Conservation (phyloP, 2,797 vertebrate genomes). For the Acropternis orthonyx region DNA sequence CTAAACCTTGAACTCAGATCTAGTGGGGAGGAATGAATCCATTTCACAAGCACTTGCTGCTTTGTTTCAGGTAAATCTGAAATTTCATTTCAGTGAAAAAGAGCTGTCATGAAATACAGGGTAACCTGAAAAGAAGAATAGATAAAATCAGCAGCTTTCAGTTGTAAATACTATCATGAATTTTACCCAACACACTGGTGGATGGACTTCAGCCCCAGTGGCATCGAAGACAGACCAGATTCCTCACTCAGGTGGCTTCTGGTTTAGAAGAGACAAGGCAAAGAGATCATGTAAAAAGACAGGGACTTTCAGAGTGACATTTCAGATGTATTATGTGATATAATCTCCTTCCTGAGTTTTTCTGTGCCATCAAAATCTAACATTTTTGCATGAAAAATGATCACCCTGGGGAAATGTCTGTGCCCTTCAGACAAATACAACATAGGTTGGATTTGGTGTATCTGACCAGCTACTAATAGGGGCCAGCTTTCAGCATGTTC, state of each 20-base stretch:
- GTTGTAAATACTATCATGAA: background rate
- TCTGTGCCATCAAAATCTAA: background rate
- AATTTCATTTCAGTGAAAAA: background rate
- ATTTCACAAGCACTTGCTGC: background rate
- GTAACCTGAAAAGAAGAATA: background rate
- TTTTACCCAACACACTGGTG: background rate
- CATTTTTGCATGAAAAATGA: background rate
- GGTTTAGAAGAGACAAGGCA: background rate
- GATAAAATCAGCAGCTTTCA: background rate
- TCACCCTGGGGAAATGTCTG: background rate
- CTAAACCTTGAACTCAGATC: background rate
- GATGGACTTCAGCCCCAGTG: background rate
- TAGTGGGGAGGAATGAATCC: background rate
- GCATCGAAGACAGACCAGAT: background rate
- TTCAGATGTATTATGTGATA: background rate
- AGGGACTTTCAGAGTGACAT: background rate
- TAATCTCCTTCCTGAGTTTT: background rate
- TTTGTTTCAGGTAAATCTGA: background rate
- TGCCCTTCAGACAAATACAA: background rate
- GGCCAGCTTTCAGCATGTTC: background rate
- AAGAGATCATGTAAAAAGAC: background rate
- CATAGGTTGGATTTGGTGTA: background rate
- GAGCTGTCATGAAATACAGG: background rate
- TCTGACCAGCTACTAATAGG: background rate
- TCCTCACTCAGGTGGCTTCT: background rate